Evolutionary conservation across 2,113 vertebrate species (phyloP), one percentile per base, ranked within the genome.

Genomic region (Puntigrus tetrazona): DNA sequence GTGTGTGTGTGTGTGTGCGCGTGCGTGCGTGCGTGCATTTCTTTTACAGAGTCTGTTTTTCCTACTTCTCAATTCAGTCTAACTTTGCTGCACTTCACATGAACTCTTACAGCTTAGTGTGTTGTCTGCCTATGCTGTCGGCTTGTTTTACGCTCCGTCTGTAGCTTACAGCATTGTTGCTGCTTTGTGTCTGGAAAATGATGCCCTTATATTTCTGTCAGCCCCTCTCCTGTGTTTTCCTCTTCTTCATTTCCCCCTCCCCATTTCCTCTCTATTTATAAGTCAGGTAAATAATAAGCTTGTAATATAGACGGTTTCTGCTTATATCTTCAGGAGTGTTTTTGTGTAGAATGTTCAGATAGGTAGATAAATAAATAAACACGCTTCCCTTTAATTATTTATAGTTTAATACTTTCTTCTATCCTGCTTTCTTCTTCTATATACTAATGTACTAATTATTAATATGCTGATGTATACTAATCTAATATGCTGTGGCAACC

Each of bases 61-160:
- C 22, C n/a, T 52, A 7, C 18, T 16, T 57, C 74, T 78, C 34
- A 25, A 3, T 84, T 57, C 3, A 18, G 2, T 41, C 14, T 52
- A 75, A 85, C 22, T 85, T 65, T 65, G 29, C 29, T 76, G 84
- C 70, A 77, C 84, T 86, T 57, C 16, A 10, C 20, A 20, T 82
- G 84, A 86, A 82, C 78, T 81, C 61, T 6, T 6, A 22, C 14
- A 61, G 34, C n/a, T 61, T 27, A 29, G 83, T 45, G 5, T 1
- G 27, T 72, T 27, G 74, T 79, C 69, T 55, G 52, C 4, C 29
- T 76, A 16, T 22, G 50, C 36, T 83, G 52, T 65, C 45, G 25
- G 78, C 70, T 69, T 82, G 78, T 70, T 85, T 84, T 36, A 45
- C 67, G 9, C 81, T 83, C 36, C 14, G 84, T 86, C 87, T 84